Evolutionary conservation across 2,888 invertebrate genomes (phyloP).

Genomic region (Yponomeuta cagnagella): DNA sequence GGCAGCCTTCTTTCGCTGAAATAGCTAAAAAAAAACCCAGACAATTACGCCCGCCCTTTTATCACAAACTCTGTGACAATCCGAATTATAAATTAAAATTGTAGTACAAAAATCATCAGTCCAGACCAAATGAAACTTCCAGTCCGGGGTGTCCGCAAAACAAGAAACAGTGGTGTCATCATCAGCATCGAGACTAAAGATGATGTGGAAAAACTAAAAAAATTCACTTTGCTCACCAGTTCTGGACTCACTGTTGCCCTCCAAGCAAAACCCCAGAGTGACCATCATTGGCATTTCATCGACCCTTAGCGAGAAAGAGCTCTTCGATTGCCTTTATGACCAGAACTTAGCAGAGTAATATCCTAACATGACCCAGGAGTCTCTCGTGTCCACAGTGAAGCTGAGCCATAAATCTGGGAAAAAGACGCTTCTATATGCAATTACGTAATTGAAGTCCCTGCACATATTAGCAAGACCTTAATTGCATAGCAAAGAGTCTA

Average conservation of each 20-base stretch:
- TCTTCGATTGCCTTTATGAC: neutral
- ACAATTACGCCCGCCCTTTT: too few relatives aligned
- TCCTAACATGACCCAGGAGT: neutral
- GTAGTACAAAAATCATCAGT: neutral
- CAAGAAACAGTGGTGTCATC: slow-evolving; percentile 17
- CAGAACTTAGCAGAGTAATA: neutral
- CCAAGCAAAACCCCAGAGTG: neutral
- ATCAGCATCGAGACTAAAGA: slow-evolving; percentile 18
- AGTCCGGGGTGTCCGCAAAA: slow-evolving; percentile 12
- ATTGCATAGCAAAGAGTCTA: neutral
- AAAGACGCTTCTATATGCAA: neutral
- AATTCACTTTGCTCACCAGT: neutral
- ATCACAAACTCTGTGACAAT: too few relatives aligned
- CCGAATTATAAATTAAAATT: too few relatives aligned
- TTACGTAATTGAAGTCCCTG: neutral
- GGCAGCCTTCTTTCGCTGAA: too few relatives aligned
- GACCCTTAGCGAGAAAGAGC: neutral
- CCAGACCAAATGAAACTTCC: slow-evolving; percentile 14
- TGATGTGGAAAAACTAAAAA: slow-evolving; percentile 14
- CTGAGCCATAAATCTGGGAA: slow-evolving; percentile 6
- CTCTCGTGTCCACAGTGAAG: neutral
- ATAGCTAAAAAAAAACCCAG: too few relatives aligned
- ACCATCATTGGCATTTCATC: neutral
- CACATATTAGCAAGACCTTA: neutral
- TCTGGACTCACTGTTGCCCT: neutral